Conservation (phyloP, 2,113 vertebrate genomes). For the Embiotoca jacksoni region DNA sequence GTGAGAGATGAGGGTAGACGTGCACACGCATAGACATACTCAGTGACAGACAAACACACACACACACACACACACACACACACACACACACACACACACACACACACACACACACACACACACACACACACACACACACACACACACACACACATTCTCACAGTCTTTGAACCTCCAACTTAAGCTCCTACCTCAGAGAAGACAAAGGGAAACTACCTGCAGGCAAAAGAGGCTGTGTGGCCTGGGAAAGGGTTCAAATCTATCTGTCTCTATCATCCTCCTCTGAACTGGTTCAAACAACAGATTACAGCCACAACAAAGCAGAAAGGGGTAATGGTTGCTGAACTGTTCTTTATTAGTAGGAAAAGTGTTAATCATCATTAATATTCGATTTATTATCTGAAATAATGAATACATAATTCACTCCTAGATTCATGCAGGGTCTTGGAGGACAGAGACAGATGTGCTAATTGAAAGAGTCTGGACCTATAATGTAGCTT, state of each 20-base stretch:
- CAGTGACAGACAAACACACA: neutral
- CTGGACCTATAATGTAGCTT: no score
- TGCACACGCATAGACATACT: neutral
- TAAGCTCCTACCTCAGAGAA: constrained; percentile 5
- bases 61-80: neutral
- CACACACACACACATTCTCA: neutral
- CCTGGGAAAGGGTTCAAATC: constrained; percentile 20
- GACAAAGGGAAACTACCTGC: constrained; percentile 52
- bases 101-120: no score
- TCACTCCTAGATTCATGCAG: no score
- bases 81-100: neutral
- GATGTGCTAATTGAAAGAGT: no score
- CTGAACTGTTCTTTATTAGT: neutral
- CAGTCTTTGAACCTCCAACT: constrained; percentile 46
- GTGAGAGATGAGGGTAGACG: constrained; percentile 39
- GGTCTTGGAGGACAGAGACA: no score
- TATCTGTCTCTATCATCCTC: constrained; percentile 24
- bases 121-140: neutral
- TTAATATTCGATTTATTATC: neutral
- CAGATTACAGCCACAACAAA: neutral
- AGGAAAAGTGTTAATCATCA: neutral
- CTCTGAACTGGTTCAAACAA: neutral
- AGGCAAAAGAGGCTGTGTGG: constrained; percentile 7
- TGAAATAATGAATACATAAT: neutral
- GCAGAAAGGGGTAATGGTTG: neutral